These are phyloP conservation scores for Eupithecia inturbata DNA, from an alignment of 2,888 invertebrate genomes.

Conservation along the genomic window DNA sequence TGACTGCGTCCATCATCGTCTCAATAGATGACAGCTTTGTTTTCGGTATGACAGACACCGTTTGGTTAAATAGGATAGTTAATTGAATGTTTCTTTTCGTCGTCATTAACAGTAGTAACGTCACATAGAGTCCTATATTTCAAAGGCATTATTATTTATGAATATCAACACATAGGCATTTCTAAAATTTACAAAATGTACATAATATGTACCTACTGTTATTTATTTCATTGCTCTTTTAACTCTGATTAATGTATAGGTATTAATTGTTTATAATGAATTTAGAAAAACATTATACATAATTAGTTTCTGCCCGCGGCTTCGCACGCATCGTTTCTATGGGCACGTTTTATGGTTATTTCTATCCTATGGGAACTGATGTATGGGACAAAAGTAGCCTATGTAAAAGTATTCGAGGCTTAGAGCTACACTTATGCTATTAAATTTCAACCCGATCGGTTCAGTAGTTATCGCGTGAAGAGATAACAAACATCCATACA, in stretches of 20 bases:
- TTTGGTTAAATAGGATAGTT: not conserved
- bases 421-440: too few relatives aligned
- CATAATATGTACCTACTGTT: not conserved
- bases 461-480: too few relatives aligned
- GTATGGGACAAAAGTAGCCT: too few relatives aligned
- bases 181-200: not conserved
- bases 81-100: not conserved
- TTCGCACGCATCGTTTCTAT: too few relatives aligned
- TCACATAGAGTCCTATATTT: not conserved
- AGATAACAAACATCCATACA: too few relatives aligned
- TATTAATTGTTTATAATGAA: not conserved
- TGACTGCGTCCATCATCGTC: conserved; percentile 32
- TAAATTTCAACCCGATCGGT: too few relatives aligned
- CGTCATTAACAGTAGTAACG: not conserved
- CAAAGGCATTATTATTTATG: not conserved
- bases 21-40: conserved; percentile 28
- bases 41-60: conserved; percentile 12
- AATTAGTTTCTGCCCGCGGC: too few relatives aligned
- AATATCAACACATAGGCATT: not conserved
- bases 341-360: too few relatives aligned
- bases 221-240: not conserved
- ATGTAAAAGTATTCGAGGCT: too few relatives aligned
- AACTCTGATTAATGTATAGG: not conserved
- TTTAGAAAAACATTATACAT: too few relatives aligned
- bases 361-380: too few relatives aligned